Evolutionary conservation across 1,140 invertebrate species (phyloP), one percentile per base, ranked within the genome.

Genomic region (Hycleus cichorii): DNA sequence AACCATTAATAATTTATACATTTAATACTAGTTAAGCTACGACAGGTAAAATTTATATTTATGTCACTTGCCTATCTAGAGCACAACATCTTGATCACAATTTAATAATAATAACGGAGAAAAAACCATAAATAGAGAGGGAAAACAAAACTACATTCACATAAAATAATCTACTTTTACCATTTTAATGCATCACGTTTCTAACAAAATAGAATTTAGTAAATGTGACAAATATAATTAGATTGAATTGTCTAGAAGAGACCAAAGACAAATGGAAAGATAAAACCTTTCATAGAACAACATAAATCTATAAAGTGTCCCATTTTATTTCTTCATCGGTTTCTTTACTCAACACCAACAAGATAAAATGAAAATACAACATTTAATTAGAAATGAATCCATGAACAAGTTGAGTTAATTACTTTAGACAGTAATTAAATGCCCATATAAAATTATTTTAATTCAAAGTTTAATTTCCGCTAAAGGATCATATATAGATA

Each of bases 1-100:
- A 63, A 58, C 63, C 64, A 68, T 65, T 69, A 64, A 69, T 67
- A 68, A 69, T 68, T 69, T 69, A 66, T 59, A 66, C 60, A 66
- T 68, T 66, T 68, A 68, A 68, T 68, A 50, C 40, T 9, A 42
- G 40, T 32, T 32, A 32, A 32, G 32, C 32, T 32, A 32, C 7
- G 32, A 32, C 32, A 32, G 32, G 32, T 7, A 7, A 18, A 32
- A 32, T 32, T 32, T 7, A 32, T 32, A 32, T 32, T 32, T 18
- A 18, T 18, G 18, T 7, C 32, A 32, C 32, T 7, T 32, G 4
- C 32, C 32, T 32, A 32, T 32, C 32, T 32, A 32, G 7, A 32
- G 1, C 18, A 32, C 32, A 32, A 32, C 32, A 32, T 32, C 32
- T 32, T 7, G 32, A 32, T 32, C 32, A 32, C 32, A 5, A 32